Percentiles rank a stretch among this genome's conserved stretches.
These are phyloP conservation scores for Mesoclemmys tuberculata DNA, from an alignment of 2,113 vertebrate species.

Conservation along the genomic window DNA sequence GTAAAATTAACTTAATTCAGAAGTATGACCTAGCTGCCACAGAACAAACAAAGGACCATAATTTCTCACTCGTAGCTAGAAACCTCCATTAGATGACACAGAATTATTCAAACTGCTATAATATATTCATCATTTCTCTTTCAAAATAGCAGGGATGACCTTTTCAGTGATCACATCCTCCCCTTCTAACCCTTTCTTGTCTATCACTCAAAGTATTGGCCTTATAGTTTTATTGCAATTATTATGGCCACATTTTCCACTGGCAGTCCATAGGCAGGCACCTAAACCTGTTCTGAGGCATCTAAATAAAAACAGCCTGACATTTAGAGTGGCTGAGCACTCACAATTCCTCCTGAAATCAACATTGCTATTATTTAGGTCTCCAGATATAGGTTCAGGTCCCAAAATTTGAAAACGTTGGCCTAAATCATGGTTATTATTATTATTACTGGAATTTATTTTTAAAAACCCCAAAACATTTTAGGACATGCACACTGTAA, in stretches of 20 bases:
- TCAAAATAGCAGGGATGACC: not conserved
- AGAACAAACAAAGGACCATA: not conserved
- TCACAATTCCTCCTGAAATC: not conserved
- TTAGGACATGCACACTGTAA: not conserved
- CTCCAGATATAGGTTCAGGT: not conserved
- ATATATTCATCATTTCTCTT: not conserved
- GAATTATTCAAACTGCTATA: not conserved
- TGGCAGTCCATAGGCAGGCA: not conserved
- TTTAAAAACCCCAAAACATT: not conserved
- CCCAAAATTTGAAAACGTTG: not conserved
- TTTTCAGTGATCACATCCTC: not conserved
- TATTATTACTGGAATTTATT: not conserved
- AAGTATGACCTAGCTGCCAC: not conserved
- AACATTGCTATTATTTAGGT: rapidly evolving
- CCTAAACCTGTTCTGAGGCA: not conserved
- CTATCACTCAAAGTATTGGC: not conserved
- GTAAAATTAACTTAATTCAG: not conserved
- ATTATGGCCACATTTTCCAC: not conserved
- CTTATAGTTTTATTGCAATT: not conserved
- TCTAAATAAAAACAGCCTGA: not conserved
- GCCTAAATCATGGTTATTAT: not conserved
- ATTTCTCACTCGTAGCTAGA: not conserved
- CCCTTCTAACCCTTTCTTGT: not conserved
- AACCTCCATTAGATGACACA: not conserved
- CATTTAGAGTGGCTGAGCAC: not conserved